Conservation (phyloP, 2,888 invertebrate species). For the Leptinotarsa haldemani region DNA sequence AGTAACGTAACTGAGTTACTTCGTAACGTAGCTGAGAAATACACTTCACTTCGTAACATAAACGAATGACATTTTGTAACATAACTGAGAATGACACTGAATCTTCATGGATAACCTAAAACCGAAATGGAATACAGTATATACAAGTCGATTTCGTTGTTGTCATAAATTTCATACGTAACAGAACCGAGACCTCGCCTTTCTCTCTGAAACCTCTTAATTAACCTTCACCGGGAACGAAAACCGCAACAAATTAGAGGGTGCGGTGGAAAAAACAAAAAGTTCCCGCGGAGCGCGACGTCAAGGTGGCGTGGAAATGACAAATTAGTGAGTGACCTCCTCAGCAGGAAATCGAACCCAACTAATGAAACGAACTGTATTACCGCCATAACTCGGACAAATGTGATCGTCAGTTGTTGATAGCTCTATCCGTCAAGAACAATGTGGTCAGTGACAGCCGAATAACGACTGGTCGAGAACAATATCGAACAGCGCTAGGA, state of each 20-base stretch:
- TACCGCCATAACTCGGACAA: conserved; percentile 60
- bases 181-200: not conserved
- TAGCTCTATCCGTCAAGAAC: conserved; percentile 64
- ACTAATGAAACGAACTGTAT: conserved; percentile 62
- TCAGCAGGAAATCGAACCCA: conserved; percentile 57
- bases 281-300: conserved; percentile 45
- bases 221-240: conserved; percentile 16
- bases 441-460: conserved; percentile 57
- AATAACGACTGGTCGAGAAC: conserved; percentile 56
- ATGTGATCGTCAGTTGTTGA: conserved; percentile 63
- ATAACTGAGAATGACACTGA: too few relatives aligned
- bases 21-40: too few relatives aligned
- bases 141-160: too few relatives aligned
- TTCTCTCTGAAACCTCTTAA: conserved; percentile 4
- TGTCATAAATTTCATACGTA: too few relatives aligned
- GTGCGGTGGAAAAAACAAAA: conserved; percentile 44
- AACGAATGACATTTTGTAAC: too few relatives aligned
- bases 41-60: too few relatives aligned
- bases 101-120: too few relatives aligned
- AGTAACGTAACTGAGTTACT: too few relatives aligned
- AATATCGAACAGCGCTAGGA: conserved; percentile 57
- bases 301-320: conserved; percentile 59
- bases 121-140: too few relatives aligned
- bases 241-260: conserved; percentile 26
- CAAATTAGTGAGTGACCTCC: conserved; percentile 64